Base-by-base conservation (phyloP, 2,113 vertebrate genomes). In the Myiopsitta monachus region DNA sequence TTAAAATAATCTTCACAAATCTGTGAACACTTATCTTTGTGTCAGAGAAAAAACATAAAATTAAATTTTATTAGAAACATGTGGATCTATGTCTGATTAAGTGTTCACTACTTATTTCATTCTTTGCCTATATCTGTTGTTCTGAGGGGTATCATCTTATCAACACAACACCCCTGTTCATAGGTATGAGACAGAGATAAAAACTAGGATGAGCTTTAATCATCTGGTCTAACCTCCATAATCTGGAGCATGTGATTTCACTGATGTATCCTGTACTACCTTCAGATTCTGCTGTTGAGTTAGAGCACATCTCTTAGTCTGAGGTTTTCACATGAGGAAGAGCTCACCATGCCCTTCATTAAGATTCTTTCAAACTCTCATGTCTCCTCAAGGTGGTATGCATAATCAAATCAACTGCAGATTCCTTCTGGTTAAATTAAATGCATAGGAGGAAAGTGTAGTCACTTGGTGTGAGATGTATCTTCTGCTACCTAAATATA, bases 401-500 rank as follows among this genome's bases (percentile, higher is more conserved):
- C 61, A 81, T 41, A 44, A 83, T 44, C 41, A 80, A 54, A 81
- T 46, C 31, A 74, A 31, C 22, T 41, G 11, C 55, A 77, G 19
- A 30, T 17, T 92, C 21, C 31, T 88, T 83, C 27, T 54, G n/a
- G 22, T 77, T 74, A 54, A 52, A 88, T 54, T 67, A 93, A 88
- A 86, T 54, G n/a, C 46, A 80, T 39, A 55, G 27, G 54, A 92
- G 28, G 39, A 43, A 55, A 82, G 18, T 27, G 30, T 55, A 91
- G 77, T 82, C 23, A 38, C 18, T 63, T 79, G 51, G 46, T 17
- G 54, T 87, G 67, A 90, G 68, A 46, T 77, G 26, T 54, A 77
- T 77, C 72, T 86, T 96, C 63, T 86, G 44, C 55, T 88, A 62
- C 76, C 43, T 93, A 92, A 87, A 94, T 46, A 88, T 63, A 28